A percentile compares a stretch with the other conserved stretches of the same genome.
phyloP scores from a whole-genome alignment of 2,113 vertebrate genomes.

The Tachycineta bicolor region DNA sequence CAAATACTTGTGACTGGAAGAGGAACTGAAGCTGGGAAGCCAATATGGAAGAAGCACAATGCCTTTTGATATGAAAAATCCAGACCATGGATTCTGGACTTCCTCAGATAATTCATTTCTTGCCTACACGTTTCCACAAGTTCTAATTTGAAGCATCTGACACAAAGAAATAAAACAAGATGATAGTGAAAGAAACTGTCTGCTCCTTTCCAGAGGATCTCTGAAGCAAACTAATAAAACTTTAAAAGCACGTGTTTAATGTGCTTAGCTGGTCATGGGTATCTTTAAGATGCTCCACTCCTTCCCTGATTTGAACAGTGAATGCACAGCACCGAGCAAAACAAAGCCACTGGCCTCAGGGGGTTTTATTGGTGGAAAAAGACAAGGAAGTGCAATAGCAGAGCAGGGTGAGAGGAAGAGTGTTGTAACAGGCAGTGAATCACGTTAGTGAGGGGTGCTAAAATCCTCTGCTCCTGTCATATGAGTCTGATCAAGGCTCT shows the following conservation, averaged over 20 bases:
- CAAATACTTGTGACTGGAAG: background rate
- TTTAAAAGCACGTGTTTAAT: background rate
- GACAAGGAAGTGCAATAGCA: background rate
- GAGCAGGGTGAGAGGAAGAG: background rate
- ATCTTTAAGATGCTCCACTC: constrained; percentile 13
- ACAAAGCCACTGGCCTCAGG: constrained; percentile 24
- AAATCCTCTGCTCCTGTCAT: constrained; percentile 45
- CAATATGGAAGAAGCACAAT: background rate
- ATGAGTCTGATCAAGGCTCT: constrained; percentile 52
- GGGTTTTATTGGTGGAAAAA: constrained; percentile 2
- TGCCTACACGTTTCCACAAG: background rate
- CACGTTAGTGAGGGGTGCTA: constrained; percentile 28
- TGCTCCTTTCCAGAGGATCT: background rate
- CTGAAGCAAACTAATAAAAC: background rate
- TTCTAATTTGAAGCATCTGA: background rate
- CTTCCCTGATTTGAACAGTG: background rate
- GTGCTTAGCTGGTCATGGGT: background rate
- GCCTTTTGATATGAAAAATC: background rate
- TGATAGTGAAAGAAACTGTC: background rate
- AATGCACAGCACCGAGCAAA: constrained; percentile 10
- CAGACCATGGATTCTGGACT: background rate
- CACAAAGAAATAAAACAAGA: background rate
- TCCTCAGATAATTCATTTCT: background rate
- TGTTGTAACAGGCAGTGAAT: constrained; percentile 58
- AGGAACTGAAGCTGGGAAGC: background rate